Percentiles rank a stretch among this genome's conserved stretches.
These are phyloP conservation scores for Hippocampus mohnikei DNA, from an alignment of 2,113 vertebrate genomes.

Conservation along the genomic window DNA sequence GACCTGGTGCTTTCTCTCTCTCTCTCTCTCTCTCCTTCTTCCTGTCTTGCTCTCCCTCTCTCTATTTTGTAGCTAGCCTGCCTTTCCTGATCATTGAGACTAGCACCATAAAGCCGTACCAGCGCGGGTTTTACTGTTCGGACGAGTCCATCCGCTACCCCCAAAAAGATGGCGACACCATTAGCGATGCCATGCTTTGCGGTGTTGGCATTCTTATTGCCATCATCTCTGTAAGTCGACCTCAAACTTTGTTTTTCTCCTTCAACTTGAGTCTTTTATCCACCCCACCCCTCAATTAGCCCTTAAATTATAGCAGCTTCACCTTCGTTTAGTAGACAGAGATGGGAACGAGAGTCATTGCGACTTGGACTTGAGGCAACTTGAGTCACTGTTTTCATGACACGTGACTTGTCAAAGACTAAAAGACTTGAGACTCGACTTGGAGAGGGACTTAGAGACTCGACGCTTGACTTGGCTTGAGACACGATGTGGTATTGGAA, in stretches of 20 bases:
- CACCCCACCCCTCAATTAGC: neutral
- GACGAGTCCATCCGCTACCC: slow-evolving; percentile 95
- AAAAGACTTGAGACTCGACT: neutral
- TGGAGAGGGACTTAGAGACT: neutral
- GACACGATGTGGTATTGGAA: too few species aligned
- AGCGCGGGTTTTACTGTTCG: slow-evolving; percentile 78
- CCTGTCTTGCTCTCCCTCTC: slow-evolving; percentile 52
- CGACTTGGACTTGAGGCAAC: neutral
- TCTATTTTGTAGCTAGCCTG: slow-evolving; percentile 83
- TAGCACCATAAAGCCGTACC: slow-evolving; percentile 93
- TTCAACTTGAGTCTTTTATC: slow-evolving; percentile 9
- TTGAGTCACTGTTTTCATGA: neutral
- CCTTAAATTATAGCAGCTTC: neutral
- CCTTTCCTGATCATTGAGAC: slow-evolving; percentile 99
- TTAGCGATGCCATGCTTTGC: slow-evolving; percentile 92
- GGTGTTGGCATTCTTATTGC: slow-evolving; percentile 93
- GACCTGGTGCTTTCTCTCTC: slow-evolving; percentile 54
- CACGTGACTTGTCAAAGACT: neutral
- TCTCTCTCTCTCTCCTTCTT: slow-evolving; percentile 44
- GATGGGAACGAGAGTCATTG: neutral
- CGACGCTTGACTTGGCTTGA: too few species aligned
- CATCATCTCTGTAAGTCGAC: slow-evolving; percentile 88
- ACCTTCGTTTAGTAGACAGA: neutral
- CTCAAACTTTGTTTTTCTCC: slow-evolving; percentile 36
- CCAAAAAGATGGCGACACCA: slow-evolving; percentile 90